Conservation (phyloP, 1,140 invertebrate species). For the Sipha flava region DNA sequence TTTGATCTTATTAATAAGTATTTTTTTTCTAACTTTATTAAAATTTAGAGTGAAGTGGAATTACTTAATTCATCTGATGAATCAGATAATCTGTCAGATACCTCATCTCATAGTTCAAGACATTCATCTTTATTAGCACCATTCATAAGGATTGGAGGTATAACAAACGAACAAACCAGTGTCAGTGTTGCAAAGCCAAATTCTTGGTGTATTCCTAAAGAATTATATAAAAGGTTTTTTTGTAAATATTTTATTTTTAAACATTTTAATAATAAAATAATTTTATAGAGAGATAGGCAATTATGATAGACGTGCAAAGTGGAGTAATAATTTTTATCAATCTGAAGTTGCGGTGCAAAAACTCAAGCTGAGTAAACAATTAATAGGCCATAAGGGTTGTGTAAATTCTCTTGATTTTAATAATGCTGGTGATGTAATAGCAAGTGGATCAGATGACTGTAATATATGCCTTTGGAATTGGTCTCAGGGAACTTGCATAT, state of each 20-base stretch:
- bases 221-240: slow-evolving; percentile 2
- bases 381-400: slow-evolving; percentile 77
- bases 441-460: slow-evolving; percentile 84
- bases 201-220: not conserved
- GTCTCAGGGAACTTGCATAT: slow-evolving; percentile 57
- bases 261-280: not conserved
- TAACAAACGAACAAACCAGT: not conserved
- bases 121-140: not conserved
- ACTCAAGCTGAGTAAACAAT: slow-evolving; percentile 65
- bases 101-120: not conserved
- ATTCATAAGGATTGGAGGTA: not conserved
- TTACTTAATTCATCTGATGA: not conserved
- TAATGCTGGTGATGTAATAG: slow-evolving; percentile 62
- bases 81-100: not conserved
- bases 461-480: slow-evolving; percentile 75
- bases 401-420: slow-evolving; percentile 91
- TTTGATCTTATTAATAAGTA: no score
- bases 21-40: not conserved
- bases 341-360: slow-evolving; percentile 74
- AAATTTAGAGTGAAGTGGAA: not conserved
- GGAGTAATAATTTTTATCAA: slow-evolving; percentile 49
- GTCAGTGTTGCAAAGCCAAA: not conserved
- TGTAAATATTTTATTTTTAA: not conserved
- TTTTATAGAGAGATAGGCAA: not conserved
- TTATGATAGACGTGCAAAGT: not conserved